Evolutionary conservation across 2,113 vertebrate species (phyloP), one percentile per base, ranked within the genome.

Genomic region (Pseudopodoces humilis): DNA sequence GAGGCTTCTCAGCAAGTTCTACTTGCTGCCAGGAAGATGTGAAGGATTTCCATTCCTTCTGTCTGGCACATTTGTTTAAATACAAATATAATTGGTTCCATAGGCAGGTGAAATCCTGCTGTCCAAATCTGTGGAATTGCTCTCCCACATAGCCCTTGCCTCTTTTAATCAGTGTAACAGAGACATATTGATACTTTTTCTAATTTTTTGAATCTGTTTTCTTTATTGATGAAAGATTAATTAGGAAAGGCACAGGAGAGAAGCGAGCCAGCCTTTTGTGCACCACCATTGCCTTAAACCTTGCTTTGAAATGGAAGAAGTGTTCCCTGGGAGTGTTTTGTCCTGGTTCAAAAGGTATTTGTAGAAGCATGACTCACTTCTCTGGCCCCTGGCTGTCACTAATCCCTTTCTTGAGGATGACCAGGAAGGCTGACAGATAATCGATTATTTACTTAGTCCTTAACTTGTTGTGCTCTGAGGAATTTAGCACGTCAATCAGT

Each of bases 391-490:
- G 65, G 18, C 43, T 78, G 85, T 11, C 31, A 67, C 56, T 90
- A 83, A 78, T 59, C 89, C 44, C 82, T 86, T 85, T 78, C 50
- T 31, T 37, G 85, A 68, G 28, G 89, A 83, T 88, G 83, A 68
- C 33, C 58, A 79, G 47, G 71, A 78, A 35, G 59, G 28, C 39
- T 97, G 95, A 88, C 94, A 98, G 89, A 37, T 97, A 97, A 96
- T 97, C 96, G 91, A 56, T 96, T 77, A 88, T 13, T 96, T 89
- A 62, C 76, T 96, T 90, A 94, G 86, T 89, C 74, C 68, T 94
- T 95, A 72, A 88, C 64, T 88, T 90, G 70, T 64, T 89, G 74
- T 91, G 35, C 94, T 96, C 70, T 90, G 77, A 97, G 92, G 83
- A 74, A 79, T 95, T 94, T 41, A 62, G 56, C 68, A 50, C 76